Evolutionary conservation across 1,140 invertebrate genomes (phyloP).

Genomic region (Papilio polytes): DNA sequence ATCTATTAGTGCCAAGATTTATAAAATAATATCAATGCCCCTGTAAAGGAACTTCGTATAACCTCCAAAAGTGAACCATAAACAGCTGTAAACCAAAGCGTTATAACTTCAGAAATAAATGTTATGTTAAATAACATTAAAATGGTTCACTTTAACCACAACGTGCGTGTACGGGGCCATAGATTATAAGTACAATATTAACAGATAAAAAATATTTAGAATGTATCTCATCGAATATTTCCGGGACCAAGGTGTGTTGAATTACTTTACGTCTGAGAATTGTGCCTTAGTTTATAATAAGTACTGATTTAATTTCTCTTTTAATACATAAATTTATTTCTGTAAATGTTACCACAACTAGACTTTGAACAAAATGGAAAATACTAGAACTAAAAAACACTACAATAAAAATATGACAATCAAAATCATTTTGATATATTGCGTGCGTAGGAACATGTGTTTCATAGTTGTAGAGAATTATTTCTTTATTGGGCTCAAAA

Average conservation of each 20-base stretch:
- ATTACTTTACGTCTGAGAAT: conserved; percentile 39
- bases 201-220: conserved; percentile 14
- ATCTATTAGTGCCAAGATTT: too few relatives aligned
- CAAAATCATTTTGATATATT: neutral
- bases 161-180: conserved; percentile 41
- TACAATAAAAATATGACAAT: neutral
- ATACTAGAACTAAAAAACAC: neutral
- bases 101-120: too few relatives aligned
- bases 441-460: neutral
- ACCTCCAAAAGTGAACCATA: too few relatives aligned
- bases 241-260: conserved; percentile 42
- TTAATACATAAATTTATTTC: conserved; percentile 4
- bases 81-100: too few relatives aligned
- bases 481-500: neutral
- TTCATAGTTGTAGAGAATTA: neutral
- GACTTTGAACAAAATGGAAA: neutral
- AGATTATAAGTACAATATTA: conserved; percentile 38
- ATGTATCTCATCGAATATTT: conserved; percentile 31
- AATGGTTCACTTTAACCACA: conserved; percentile 21
- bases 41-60: too few relatives aligned
- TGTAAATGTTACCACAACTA: conserved; percentile 12
- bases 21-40: too few relatives aligned
- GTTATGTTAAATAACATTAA: too few relatives aligned
- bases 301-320: conserved; percentile 10
- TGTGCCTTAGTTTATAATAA: conserved; percentile 41